phyloP scores from a whole-genome alignment of 2,797 vertebrate genomes.

The Phalloptychus januarius region DNA sequence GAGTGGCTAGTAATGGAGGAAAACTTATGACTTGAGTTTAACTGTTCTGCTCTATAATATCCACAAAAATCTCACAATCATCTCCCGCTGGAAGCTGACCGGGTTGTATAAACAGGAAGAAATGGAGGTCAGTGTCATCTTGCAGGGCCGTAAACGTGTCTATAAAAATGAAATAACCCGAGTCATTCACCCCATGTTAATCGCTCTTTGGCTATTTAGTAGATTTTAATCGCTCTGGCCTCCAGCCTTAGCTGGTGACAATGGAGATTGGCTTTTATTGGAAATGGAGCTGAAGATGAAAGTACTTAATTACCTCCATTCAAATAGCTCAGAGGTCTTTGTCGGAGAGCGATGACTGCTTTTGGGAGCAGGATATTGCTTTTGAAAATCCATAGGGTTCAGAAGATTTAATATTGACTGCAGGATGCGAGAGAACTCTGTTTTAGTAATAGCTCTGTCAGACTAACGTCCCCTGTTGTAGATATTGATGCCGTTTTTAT shows the following conservation, averaged over 20 bases:
- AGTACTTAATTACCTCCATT: slow-evolving; percentile 76
- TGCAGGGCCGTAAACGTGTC: slow-evolving; percentile 49
- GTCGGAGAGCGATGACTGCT: slow-evolving; percentile 68
- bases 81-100: slow-evolving; percentile 29
- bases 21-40: slow-evolving; percentile 45
- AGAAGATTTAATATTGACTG: slow-evolving; percentile 67
- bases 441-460: slow-evolving; percentile 68
- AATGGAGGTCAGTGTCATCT: slow-evolving; percentile 44
- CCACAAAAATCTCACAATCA: slow-evolving; percentile 8
- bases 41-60: slow-evolving; percentile 27
- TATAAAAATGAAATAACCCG: slow-evolving; percentile 63
- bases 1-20: slow-evolving; percentile 35
- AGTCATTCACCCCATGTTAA: slow-evolving; percentile 59
- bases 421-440: slow-evolving; percentile 41
- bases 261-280: slow-evolving; percentile 62
- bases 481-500: slow-evolving; percentile 52
- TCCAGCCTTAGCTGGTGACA: slow-evolving; percentile 59
- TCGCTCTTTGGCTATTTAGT: slow-evolving; percentile 63
- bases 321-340: slow-evolving; percentile 67
- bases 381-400: slow-evolving; percentile 72
- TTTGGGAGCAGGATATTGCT: slow-evolving; percentile 74
- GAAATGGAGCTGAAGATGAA: slow-evolving; percentile 72
- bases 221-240: slow-evolving; percentile 70
- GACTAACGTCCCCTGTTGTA: slow-evolving; percentile 29
- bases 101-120: slow-evolving; percentile 48